Evolutionary conservation across 2,113 vertebrate species (phyloP).

Genomic region (Proterorhinus semilunaris): DNA sequence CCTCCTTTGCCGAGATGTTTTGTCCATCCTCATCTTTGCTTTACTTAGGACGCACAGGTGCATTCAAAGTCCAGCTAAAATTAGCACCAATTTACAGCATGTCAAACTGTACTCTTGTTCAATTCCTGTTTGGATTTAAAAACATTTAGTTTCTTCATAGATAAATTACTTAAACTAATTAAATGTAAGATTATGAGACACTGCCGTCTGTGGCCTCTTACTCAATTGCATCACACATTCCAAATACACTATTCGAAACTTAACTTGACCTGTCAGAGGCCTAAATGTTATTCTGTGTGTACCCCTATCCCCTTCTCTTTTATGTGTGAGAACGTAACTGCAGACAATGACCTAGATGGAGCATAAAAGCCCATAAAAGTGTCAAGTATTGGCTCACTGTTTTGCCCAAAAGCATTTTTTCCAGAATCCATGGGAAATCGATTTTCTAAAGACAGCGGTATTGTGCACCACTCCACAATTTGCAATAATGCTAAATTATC

Average conservation of each 20-base stretch:
- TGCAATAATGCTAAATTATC: not conserved
- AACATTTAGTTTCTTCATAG: not conserved
- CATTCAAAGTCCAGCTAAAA: not conserved
- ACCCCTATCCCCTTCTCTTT: not conserved
- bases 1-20: constrained; percentile 90
- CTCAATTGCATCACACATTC: too few species aligned
- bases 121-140: not conserved
- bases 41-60: constrained; percentile 95
- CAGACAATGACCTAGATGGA: not conserved
- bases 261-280: not conserved
- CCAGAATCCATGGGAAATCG: constrained; percentile 11
- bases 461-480: constrained; percentile 1
- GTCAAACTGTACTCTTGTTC: not conserved
- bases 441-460: constrained; percentile 11
- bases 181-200: too few species aligned
- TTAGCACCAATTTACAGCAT: not conserved
- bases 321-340: constrained; percentile 2
- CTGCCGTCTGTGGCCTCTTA: too few species aligned
- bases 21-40: constrained; percentile 94
- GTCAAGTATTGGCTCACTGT: constrained; percentile 26
- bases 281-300: not conserved
- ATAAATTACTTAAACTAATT: not conserved
- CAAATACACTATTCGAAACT: not conserved
- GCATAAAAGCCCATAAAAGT: constrained; percentile 6
- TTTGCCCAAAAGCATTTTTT: not conserved